A percentile compares a stretch with the other conserved stretches of the same genome.
Conservation (phyloP, 2,888 invertebrate genomes). For the Troilus luridus region DNA sequence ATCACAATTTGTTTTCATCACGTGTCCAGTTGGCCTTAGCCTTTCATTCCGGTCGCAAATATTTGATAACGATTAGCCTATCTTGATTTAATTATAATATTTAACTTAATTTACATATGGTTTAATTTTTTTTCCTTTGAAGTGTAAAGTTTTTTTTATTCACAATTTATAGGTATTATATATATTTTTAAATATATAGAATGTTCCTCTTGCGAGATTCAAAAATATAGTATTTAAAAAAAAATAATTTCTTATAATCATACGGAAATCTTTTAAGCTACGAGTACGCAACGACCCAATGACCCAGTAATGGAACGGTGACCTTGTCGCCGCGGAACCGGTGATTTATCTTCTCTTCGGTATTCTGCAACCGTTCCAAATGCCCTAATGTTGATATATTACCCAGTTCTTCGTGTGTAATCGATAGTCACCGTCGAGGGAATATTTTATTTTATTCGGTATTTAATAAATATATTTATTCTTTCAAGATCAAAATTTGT, state of each 20-base stretch:
- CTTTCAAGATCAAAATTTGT: too few species aligned
- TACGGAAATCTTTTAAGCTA: not conserved
- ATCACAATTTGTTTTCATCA: too few species aligned
- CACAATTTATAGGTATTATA: too few species aligned
- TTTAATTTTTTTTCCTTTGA: too few species aligned
- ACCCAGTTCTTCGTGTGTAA: not conserved
- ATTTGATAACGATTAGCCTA: too few species aligned
- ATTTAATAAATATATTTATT: too few species aligned
- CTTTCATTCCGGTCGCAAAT: not conserved
- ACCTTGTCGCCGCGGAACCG: not conserved
- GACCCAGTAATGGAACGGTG: not conserved
- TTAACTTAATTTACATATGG: too few species aligned
- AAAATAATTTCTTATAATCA: not conserved
- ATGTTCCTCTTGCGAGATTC: too few species aligned
- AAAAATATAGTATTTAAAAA: not conserved
- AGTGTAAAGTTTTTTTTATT: too few species aligned
- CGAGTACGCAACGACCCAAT: not conserved
- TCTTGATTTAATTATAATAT: too few species aligned
- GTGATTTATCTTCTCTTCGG: not conserved
- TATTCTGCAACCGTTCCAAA: not conserved
- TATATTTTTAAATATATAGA: too few species aligned
- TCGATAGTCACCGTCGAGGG: not conserved
- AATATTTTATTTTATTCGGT: not conserved
- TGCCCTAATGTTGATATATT: not conserved
- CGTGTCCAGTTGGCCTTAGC: not conserved